These are phyloP conservation scores for Mormyrus iriodes DNA, from an alignment of 2,113 vertebrate genomes.

Conservation along the genomic window DNA sequence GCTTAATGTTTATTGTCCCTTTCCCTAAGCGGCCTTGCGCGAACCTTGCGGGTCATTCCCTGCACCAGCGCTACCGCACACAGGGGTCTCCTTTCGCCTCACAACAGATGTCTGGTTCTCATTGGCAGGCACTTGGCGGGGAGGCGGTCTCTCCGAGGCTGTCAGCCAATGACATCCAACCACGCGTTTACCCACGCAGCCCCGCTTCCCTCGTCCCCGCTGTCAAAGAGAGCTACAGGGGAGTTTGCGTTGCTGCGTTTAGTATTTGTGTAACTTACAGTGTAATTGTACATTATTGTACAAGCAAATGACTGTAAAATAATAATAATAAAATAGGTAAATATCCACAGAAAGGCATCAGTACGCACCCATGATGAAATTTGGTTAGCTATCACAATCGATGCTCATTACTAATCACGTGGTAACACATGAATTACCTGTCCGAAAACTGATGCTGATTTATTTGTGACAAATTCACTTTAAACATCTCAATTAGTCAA, in stretches of 20 bases:
- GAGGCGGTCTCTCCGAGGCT: constrained; percentile 8
- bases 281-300: not conserved
- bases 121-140: constrained; percentile 51
- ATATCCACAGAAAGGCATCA: too few species aligned
- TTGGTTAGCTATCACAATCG: not conserved
- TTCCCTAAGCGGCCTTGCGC: not conserved
- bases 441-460: not conserved
- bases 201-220: not conserved
- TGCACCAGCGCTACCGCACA: not conserved
- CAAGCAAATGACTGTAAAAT: not conserved
- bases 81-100: constrained; percentile 55
- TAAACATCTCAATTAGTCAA: not conserved
- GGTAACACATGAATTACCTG: not conserved
- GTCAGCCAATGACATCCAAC: constrained; percentile 52
- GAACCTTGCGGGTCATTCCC: not conserved
- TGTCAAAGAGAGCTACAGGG: not conserved
- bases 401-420: not conserved
- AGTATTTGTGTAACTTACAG: not conserved
- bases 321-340: not conserved
- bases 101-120: constrained; percentile 64
- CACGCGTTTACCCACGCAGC: constrained; percentile 50
- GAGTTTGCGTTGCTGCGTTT: not conserved
- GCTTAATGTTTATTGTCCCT: not conserved
- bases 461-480: not conserved
- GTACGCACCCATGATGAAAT: not conserved